Evolutionary conservation across 2,113 vertebrate species (phyloP).

Genomic region (Pantherophis guttatus): DNA sequence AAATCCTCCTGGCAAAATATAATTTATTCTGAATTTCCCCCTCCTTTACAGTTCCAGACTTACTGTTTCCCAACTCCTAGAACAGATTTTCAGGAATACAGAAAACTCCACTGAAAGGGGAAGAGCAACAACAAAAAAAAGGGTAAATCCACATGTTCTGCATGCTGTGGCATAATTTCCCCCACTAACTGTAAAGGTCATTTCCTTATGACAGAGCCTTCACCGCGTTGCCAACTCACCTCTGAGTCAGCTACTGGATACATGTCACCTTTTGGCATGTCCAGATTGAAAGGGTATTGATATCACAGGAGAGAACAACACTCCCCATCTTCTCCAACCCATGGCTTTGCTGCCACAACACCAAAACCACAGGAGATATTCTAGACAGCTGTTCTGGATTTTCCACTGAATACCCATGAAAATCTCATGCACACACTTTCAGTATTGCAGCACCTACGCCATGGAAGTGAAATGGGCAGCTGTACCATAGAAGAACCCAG

Average conservation of each 20-base stretch:
- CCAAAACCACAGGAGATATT: background rate
- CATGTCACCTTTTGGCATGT: background rate
- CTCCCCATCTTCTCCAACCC: background rate
- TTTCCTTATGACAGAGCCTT: background rate
- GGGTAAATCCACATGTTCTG: background rate
- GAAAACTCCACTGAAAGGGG: background rate
- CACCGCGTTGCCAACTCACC: background rate
- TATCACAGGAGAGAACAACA: background rate
- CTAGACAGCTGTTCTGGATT: background rate
- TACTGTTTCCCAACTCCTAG: background rate
- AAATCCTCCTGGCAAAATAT: background rate
- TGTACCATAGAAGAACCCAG: background rate
- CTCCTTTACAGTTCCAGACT: background rate
- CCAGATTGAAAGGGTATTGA: background rate
- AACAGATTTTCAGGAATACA: background rate
- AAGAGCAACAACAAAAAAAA: background rate
- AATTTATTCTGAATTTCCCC: background rate
- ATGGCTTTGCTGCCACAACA: background rate
- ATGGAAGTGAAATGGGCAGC: background rate
- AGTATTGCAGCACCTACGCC: background rate
- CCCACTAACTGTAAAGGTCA: background rate
- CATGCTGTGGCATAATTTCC: background rate
- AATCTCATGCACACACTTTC: background rate
- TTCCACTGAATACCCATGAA: background rate
- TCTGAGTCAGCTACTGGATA: background rate